Conservation (phyloP, 2,888 invertebrate species). For the Meloe dianella region DNA sequence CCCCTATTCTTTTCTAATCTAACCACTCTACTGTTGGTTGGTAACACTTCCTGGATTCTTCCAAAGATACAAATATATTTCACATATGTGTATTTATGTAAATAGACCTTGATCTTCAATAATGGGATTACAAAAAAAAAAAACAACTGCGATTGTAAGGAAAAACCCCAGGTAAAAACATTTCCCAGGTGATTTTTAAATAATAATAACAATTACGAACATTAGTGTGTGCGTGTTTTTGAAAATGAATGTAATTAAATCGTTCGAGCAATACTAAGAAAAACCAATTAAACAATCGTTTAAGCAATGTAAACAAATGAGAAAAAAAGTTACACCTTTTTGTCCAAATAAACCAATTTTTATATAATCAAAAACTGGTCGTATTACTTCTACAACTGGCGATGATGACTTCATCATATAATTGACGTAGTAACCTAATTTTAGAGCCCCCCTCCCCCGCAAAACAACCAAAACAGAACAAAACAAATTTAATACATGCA, state of each 20-base stretch:
- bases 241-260: background rate
- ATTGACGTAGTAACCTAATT: background rate
- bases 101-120: background rate
- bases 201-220: background rate
- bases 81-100: background rate
- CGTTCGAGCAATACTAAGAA: slow-evolving; percentile 10
- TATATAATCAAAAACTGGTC: background rate
- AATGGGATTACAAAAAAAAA: too few species aligned
- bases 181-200: background rate
- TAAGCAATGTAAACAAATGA: background rate
- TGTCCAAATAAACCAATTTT: background rate
- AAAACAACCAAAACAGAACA: background rate
- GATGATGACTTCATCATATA: background rate
- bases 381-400: background rate
- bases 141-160: background rate
- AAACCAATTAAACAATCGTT: background rate
- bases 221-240: background rate
- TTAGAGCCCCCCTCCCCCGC: background rate
- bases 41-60: slow-evolving; percentile 1
- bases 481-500: background rate
- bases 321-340: background rate
- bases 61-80: background rate
- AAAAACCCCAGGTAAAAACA: background rate
- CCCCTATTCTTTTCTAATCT: background rate
- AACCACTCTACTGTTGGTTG: background rate